These are phyloP conservation scores for Megalopta genalis DNA, from an alignment of 1,140 invertebrate species.

Conservation along the genomic window DNA sequence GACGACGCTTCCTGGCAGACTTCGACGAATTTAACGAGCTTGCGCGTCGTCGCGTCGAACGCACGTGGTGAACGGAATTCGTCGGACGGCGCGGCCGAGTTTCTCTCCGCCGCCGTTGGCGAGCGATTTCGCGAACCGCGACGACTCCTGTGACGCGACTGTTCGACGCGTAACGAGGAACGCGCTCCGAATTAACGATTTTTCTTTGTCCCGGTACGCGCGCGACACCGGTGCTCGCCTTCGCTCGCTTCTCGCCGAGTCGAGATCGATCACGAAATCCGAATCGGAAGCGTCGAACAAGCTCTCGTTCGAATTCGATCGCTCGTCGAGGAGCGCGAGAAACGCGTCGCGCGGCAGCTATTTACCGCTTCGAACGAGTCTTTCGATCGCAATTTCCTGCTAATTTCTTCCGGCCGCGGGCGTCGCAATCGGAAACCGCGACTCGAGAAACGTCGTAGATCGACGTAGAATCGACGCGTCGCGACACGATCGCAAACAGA, in stretches of 20 bases:
- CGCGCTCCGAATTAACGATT: not conserved
- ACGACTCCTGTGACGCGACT: not conserved
- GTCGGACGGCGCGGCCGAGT: not conserved
- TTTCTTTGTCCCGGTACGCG: not conserved
- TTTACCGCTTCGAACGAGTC: not conserved
- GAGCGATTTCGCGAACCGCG: not conserved
- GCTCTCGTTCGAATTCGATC: not conserved
- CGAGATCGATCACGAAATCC: not conserved
- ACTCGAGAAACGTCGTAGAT: too few relatives aligned
- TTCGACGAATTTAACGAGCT: constrained; percentile 5
- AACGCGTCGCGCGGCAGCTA: not conserved
- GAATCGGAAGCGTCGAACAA: not conserved
- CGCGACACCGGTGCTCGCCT: not conserved
- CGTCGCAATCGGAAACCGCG: too few relatives aligned
- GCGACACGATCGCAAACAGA: too few relatives aligned
- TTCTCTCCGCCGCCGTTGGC: not conserved
- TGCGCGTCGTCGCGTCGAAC: not conserved
- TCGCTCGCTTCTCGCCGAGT: too few relatives aligned
- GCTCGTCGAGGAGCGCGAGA: not conserved
- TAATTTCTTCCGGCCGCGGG: too few relatives aligned
- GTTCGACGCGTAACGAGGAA: not conserved
- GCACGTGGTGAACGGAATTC: constrained; percentile 22
- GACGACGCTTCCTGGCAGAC: not conserved
- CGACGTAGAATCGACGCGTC: too few relatives aligned
- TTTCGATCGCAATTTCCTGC: not conserved